Evolutionary conservation across 2,888 invertebrate species (phyloP), one percentile per base, ranked within the genome.

Genomic region (Drosophila imparisetae): DNA sequence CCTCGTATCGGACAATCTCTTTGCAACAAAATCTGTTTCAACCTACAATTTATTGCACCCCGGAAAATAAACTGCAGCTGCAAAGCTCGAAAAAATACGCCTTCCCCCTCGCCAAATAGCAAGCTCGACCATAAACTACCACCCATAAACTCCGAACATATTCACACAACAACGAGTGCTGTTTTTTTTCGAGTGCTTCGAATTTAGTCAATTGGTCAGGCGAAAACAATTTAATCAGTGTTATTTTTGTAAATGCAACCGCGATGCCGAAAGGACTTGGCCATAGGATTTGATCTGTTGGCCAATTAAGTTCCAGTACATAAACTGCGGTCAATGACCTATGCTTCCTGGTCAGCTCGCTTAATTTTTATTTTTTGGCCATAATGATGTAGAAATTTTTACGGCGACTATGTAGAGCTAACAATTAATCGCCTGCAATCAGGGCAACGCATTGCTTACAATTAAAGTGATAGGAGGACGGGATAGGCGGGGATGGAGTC

Each of bases 241-340:
- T 68, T 69, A 27, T 81, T 86, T 81, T 68, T 83, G 72, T 74
- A 66, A 54, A 69, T 61, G 64, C 55, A 68, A 49, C 62, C 65
- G 55, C 53, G 30, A 32, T 53, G 54, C 5, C 21, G 34, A 66
- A 62, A 45, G 62, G 32, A 60, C 58, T 66, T 71, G 27, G 52
- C 24, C 27, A 45, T 38, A 15, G 13, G 49, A 40, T 52, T 50
- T 49, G 66, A 66, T 38, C 54, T 63, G 66, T 70, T 64, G 71
- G 67, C 73, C 83, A 89, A 84, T 86, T 86, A 86, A 79, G 74
- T 85, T 89, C 60, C 86, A 83, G 89, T 72, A 75, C 79, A 84
- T 86, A 82, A 88, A 88, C 73, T 72, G 53, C 69, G 80, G 72
- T 63, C 75, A 68, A 64, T 80, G 80, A 80, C 85, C 83, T 70